Evolutionary conservation across 2,888 invertebrate species (phyloP).

Genomic region (Spodoptera littoralis): DNA sequence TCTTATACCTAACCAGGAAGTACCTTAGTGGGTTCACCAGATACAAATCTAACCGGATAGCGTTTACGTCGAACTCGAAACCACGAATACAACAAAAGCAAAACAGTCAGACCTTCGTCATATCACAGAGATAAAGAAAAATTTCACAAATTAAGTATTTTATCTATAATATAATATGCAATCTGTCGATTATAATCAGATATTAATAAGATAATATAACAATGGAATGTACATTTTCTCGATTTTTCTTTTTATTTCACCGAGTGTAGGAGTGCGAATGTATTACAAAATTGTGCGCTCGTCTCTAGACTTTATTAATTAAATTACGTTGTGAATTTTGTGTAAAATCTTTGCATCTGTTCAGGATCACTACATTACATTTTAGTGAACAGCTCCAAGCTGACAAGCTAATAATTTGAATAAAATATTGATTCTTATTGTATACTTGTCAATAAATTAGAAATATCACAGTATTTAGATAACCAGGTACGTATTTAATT

Average conservation of each 20-base stretch:
- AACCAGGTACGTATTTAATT: too few relatives aligned
- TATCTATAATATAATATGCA: constrained; percentile 31
- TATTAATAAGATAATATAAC: constrained; percentile 38
- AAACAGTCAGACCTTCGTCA: constrained; percentile 12
- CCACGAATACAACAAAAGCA: constrained; percentile 22
- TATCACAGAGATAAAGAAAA: constrained; percentile 35
- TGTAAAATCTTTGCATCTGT: too few relatives aligned
- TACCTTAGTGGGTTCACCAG: constrained; percentile 31
- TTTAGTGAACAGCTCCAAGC: too few relatives aligned
- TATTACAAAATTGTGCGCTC: too few relatives aligned
- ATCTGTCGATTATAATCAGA: constrained; percentile 39
- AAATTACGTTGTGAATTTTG: too few relatives aligned
- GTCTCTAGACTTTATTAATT: too few relatives aligned
- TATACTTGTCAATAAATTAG: too few relatives aligned
- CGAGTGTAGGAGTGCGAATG: too few relatives aligned
- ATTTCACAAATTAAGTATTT: constrained; percentile 44
- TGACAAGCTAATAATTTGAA: too few relatives aligned
- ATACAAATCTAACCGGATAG: constrained; percentile 42
- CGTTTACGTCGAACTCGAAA: constrained; percentile 21
- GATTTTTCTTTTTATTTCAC: constrained; percentile 24
- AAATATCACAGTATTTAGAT: too few relatives aligned
- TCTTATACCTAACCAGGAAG: constrained; percentile 20
- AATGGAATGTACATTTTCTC: constrained; percentile 36
- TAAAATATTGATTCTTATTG: too few relatives aligned
- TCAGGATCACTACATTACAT: too few relatives aligned